Conservation (phyloP, 2,888 invertebrate genomes). For the Chymomyza fuscimana region DNA sequence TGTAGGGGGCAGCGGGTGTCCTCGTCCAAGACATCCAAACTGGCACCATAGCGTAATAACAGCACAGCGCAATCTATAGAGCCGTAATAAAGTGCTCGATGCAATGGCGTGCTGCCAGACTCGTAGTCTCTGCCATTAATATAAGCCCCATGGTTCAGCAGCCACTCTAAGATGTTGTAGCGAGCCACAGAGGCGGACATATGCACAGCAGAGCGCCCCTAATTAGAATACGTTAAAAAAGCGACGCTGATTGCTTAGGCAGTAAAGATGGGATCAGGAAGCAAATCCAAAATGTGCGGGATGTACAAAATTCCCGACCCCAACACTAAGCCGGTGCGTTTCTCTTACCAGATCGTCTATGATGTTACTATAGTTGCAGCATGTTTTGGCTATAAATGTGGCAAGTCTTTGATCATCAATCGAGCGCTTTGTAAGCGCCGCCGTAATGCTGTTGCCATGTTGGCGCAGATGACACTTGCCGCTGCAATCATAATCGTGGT, state of each 20-base stretch:
- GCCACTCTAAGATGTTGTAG: slow-evolving; percentile 86
- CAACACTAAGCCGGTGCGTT: neutral
- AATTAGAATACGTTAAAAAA: slow-evolving; percentile 21
- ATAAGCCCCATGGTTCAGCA: slow-evolving; percentile 82
- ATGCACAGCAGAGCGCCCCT: slow-evolving; percentile 90
- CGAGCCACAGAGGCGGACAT: slow-evolving; percentile 88
- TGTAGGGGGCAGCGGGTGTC: slow-evolving; percentile 76
- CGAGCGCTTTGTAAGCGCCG: slow-evolving; percentile 84
- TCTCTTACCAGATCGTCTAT: slow-evolving; percentile 82
- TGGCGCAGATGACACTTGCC: slow-evolving; percentile 81
- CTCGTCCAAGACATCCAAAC: slow-evolving; percentile 73
- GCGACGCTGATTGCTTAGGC: too few relatives aligned
- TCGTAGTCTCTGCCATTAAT: slow-evolving; percentile 76
- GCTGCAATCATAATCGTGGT: slow-evolving; percentile 81
- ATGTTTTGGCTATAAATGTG: slow-evolving; percentile 82
- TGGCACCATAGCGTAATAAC: slow-evolving; percentile 84
- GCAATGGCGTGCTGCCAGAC: slow-evolving; percentile 88
- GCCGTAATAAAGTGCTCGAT: slow-evolving; percentile 90
- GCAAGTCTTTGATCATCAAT: slow-evolving; percentile 83
- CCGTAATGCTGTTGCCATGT: slow-evolving; percentile 81
- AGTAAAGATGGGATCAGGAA: slow-evolving; percentile 2
- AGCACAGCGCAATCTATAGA: slow-evolving; percentile 87
- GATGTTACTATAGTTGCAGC: slow-evolving; percentile 83
- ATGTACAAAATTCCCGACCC: neutral
- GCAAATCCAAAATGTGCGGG: neutral